phyloP scores from a whole-genome alignment of 2,888 invertebrate genomes.

The Pandemis heparana region DNA sequence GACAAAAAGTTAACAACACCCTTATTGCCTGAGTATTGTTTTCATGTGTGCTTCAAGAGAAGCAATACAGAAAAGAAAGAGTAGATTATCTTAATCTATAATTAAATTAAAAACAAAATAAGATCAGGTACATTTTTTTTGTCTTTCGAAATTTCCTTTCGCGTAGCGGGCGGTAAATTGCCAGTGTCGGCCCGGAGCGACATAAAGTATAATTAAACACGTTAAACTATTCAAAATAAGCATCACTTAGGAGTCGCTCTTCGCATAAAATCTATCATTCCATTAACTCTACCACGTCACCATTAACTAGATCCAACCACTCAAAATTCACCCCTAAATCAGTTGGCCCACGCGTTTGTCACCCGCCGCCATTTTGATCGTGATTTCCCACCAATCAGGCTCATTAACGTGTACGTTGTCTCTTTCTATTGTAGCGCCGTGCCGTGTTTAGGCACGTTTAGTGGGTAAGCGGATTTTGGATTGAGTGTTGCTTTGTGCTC shows the following conservation, averaged over 20 bases:
- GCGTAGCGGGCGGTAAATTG: too few species aligned
- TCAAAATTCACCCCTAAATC: constrained; percentile 35
- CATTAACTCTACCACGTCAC: constrained; percentile 6
- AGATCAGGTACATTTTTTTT: too few species aligned
- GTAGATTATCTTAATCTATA: too few species aligned
- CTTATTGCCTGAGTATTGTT: too few species aligned
- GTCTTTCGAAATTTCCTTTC: too few species aligned
- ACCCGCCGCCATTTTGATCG: constrained; percentile 58
- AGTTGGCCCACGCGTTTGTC: constrained; percentile 37
- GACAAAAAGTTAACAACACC: constrained; percentile 3
- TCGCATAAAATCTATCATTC: constrained; percentile 1
- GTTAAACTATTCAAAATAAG: too few species aligned
- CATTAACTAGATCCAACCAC: constrained; percentile 15
- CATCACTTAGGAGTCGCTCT: background rate
- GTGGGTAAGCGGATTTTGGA: constrained; percentile 16
- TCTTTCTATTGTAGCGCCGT: constrained; percentile 41
- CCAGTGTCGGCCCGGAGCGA: too few species aligned
- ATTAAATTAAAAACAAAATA: too few species aligned
- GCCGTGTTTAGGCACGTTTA: constrained; percentile 27
- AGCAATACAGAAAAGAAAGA: too few species aligned
- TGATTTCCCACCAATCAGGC: constrained; percentile 71
- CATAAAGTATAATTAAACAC: too few species aligned
- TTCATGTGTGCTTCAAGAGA: background rate
- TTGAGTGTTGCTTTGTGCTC: background rate
- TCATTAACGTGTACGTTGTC: constrained; percentile 59